These are phyloP conservation scores for Anagrus nilaparvatae DNA, from an alignment of 1,140 invertebrate species.

Conservation along the genomic window DNA sequence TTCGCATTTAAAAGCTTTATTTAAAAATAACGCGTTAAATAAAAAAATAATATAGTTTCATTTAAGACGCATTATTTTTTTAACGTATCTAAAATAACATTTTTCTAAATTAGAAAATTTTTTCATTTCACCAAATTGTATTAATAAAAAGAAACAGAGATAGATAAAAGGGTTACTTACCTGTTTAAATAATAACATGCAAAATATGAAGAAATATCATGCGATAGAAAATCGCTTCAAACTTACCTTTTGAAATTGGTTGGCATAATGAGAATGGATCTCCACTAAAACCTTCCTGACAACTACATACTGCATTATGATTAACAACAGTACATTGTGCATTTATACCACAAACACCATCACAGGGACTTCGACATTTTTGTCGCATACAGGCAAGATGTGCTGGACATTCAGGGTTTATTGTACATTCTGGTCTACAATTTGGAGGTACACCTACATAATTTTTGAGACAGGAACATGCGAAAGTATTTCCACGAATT, in stretches of 20 bases:
- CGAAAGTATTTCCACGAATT: constrained; percentile 41
- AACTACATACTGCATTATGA: constrained; percentile 46
- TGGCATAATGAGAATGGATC: constrained; percentile 49
- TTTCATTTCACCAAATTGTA: too few relatives aligned
- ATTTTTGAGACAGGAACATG: constrained; percentile 44
- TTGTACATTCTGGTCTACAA: constrained; percentile 48
- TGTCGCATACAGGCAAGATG: constrained; percentile 43
- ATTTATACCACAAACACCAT: constrained; percentile 45
- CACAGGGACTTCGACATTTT: constrained; percentile 43
- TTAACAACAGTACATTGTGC: constrained; percentile 44
- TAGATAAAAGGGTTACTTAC: too few relatives aligned
- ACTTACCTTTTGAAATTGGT: constrained; percentile 36
- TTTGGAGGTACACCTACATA: constrained; percentile 49
- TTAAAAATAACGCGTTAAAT: too few relatives aligned
- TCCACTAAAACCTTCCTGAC: constrained; percentile 44
- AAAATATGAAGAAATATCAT: constrained; percentile 12
- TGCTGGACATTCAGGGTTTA: constrained; percentile 47
- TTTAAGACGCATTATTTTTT: too few relatives aligned
- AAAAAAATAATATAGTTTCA: too few relatives aligned
- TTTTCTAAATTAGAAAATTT: too few relatives aligned
- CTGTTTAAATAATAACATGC: too few relatives aligned
- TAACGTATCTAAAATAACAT: too few relatives aligned
- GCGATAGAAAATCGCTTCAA: constrained; percentile 9
- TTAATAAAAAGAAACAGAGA: too few relatives aligned
- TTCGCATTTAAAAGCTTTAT: too few relatives aligned